Conservation (phyloP, 1,140 invertebrate genomes). For the Pogonus chalceus region DNA sequence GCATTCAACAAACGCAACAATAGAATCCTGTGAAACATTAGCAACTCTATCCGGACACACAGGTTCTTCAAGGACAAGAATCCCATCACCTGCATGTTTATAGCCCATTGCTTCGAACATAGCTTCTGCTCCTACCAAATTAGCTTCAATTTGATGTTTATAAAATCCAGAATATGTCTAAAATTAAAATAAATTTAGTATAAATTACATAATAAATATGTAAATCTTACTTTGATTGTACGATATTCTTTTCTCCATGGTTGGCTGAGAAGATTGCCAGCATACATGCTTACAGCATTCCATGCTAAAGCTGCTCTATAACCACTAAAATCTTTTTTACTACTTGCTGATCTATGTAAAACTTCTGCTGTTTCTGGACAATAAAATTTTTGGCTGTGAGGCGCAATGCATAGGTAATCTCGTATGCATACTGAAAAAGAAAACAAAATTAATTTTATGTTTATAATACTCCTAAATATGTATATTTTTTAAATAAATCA, state of each 20-base stretch:
- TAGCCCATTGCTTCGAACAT: slow-evolving; percentile 78
- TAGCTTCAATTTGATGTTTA: slow-evolving; percentile 73
- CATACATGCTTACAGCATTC: slow-evolving; percentile 73
- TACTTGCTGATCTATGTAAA: slow-evolving; percentile 57
- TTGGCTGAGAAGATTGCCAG: slow-evolving; percentile 71
- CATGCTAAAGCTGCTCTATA: slow-evolving; percentile 71
- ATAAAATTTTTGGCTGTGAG: slow-evolving; percentile 70
- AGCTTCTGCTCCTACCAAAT: slow-evolving; percentile 60
- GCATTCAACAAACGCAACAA: slow-evolving; percentile 82
- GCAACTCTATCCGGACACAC: slow-evolving; percentile 71
- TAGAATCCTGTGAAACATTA: slow-evolving; percentile 67
- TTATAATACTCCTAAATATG: no score
- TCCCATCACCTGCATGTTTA: slow-evolving; percentile 44
- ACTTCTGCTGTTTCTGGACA: slow-evolving; percentile 63
- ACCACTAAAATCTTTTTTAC: slow-evolving; percentile 62
- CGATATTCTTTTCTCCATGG: slow-evolving; percentile 82
- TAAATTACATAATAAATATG: slow-evolving; percentile 3
- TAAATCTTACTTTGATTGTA: slow-evolving; percentile 54
- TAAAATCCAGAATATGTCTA: slow-evolving; percentile 78
- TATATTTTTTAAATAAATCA: no score
- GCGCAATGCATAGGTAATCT: slow-evolving; percentile 64
- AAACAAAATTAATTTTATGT: background rate
- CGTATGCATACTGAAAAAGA: slow-evolving; percentile 56
- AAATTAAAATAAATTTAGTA: slow-evolving; percentile 12
- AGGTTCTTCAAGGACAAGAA: slow-evolving; percentile 54